A percentile compares a stretch with the other conserved stretches of the same genome.
phyloP scores from a whole-genome alignment of 1,140 invertebrate species.

The Drosophila parvula region DNA sequence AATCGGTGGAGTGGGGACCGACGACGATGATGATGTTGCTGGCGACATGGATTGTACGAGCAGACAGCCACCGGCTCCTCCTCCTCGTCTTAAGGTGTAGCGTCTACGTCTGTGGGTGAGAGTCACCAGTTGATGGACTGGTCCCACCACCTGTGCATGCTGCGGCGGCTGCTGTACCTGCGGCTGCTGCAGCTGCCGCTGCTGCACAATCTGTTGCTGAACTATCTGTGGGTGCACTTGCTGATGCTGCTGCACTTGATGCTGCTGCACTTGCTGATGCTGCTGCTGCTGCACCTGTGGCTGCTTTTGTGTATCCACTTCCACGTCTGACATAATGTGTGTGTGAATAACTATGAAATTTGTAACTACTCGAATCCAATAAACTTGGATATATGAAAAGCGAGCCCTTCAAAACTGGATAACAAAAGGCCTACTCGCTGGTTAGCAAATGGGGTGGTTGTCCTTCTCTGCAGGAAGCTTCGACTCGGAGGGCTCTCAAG shows the following conservation, averaged over 20 bases:
- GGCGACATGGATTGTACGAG: background rate
- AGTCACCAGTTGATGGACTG: background rate
- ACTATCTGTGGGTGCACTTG: background rate
- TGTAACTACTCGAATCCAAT: constrained; percentile 18
- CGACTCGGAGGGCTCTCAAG: constrained; percentile 10
- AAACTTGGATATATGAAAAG: constrained; percentile 27
- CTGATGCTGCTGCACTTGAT: background rate
- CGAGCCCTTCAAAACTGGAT: constrained; percentile 9
- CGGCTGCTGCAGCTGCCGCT: too few relatives aligned
- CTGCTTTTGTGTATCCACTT: constrained; percentile 44
- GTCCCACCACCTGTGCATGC: background rate
- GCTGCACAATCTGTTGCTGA: too few relatives aligned
- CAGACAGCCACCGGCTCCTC: too few relatives aligned
- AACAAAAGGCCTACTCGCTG: constrained; percentile 9
- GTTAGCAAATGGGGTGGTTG: constrained; percentile 18
- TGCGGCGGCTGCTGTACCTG: background rate
- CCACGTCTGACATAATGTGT: constrained; percentile 60
- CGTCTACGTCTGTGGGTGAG: constrained; percentile 36
- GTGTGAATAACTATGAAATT: constrained; percentile 10
- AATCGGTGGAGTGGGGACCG: constrained; percentile 8
- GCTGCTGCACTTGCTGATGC: background rate
- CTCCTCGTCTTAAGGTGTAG: constrained; percentile 13
- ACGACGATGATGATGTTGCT: background rate
- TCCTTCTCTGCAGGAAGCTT: background rate
- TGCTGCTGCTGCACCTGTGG: constrained; percentile 5